phyloP scores from a whole-genome alignment of 2,113 vertebrate genomes.

The Epinephelus lanceolatus region DNA sequence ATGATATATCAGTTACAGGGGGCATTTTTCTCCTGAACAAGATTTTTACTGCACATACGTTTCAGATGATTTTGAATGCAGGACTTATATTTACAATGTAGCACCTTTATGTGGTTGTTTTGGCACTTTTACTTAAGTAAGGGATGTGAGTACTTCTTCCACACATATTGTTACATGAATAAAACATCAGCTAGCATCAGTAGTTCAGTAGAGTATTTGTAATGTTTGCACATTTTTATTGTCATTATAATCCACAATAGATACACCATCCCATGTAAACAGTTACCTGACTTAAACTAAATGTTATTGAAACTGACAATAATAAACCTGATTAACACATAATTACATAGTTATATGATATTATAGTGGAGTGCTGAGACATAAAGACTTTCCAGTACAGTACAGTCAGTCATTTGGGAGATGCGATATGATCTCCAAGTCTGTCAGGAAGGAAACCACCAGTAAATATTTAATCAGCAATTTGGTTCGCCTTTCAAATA shows the following conservation, averaged over 20 bases:
- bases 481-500: constrained; percentile 59
- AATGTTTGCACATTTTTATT: neutral
- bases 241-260: neutral
- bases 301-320: neutral
- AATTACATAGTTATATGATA: constrained; percentile 8
- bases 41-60: neutral
- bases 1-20: neutral
- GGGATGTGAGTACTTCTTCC: neutral
- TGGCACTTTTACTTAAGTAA: neutral
- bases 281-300: neutral
- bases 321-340: constrained; percentile 16
- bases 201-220: neutral
- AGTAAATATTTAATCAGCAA: constrained; percentile 59
- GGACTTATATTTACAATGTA: neutral
- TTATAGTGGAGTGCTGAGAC: neutral
- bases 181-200: neutral
- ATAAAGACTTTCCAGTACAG: constrained; percentile 1
- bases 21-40: neutral
- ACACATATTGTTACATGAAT: neutral
- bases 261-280: neutral
- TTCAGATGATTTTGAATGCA: neutral
- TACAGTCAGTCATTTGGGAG: constrained; percentile 32
- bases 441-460: constrained; percentile 57
- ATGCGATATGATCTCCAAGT: constrained; percentile 50
- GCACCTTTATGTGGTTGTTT: neutral